phyloP scores from a whole-genome alignment of 92 coral and sea anemone species.

The Bergia sp. region DNA sequence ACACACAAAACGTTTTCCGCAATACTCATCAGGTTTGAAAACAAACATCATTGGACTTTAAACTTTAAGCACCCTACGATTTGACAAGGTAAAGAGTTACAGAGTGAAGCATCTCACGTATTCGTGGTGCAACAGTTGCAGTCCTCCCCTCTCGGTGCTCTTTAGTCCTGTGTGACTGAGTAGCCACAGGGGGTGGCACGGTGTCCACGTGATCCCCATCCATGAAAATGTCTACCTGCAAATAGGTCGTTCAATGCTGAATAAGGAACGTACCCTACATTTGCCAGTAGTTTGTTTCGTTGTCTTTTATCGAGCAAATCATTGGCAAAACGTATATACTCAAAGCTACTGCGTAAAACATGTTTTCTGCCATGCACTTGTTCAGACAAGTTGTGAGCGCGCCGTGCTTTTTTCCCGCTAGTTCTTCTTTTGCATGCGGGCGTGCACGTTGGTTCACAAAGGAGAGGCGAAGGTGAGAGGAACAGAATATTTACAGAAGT shows the following conservation, averaged over 20 bases:
- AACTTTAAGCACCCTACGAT: not conserved
- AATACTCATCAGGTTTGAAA: not conserved
- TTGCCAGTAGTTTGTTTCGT: not conserved
- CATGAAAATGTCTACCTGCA: constrained; percentile 72
- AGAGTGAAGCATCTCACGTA: constrained; percentile 56
- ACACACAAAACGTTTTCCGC: too few relatives aligned
- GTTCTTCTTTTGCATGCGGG: too few relatives aligned
- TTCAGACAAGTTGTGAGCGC: too few relatives aligned
- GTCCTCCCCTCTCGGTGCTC: constrained; percentile 51
- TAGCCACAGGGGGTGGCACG: constrained; percentile 45
- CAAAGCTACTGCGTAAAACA: too few relatives aligned
- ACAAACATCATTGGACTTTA: not conserved
- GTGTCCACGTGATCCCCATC: constrained; percentile 87
- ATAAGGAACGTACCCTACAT: not conserved
- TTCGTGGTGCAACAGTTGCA: constrained; percentile 65
- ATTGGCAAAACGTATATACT: too few relatives aligned
- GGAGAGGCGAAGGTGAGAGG: too few relatives aligned
- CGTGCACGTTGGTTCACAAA: too few relatives aligned
- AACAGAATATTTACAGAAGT: too few relatives aligned
- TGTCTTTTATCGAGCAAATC: too few relatives aligned
- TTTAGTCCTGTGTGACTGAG: constrained; percentile 34
- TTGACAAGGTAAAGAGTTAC: not conserved
- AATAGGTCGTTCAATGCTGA: not conserved
- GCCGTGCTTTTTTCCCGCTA: too few relatives aligned
- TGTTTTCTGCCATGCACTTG: too few relatives aligned